Percentiles rank a stretch among this genome's conserved stretches.
These are phyloP conservation scores for Cyaniris semiargus DNA, from an alignment of 2,888 invertebrate species.

Conservation along the genomic window DNA sequence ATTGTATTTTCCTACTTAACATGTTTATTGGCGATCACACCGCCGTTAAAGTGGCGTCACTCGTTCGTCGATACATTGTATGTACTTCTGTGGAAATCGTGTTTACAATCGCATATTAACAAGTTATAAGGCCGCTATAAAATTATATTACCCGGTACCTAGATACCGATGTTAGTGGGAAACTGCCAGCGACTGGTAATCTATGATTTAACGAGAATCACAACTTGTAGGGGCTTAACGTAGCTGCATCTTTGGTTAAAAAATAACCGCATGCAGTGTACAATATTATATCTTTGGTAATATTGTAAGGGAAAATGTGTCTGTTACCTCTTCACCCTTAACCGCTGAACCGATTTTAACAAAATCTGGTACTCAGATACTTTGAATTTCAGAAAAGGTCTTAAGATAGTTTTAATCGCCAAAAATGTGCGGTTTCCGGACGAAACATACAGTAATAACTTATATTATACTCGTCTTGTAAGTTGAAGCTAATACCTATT, in stretches of 20 bases:
- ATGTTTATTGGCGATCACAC: slow-evolving; percentile 17
- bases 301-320: too few species aligned
- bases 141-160: neutral
- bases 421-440: too few species aligned
- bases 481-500: too few species aligned
- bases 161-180: neutral
- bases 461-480: too few species aligned
- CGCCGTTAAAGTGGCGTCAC: slow-evolving; percentile 15
- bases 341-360: too few species aligned
- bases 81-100: slow-evolving; percentile 11
- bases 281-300: too few species aligned
- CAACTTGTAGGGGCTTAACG: neutral
- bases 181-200: neutral
- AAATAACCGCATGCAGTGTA: neutral
- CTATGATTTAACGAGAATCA: neutral
- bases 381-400: too few species aligned
- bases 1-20: slow-evolving; percentile 25
- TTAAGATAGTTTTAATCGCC: too few species aligned
- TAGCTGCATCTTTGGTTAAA: neutral
- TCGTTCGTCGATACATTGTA: neutral
- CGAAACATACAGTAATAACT: too few species aligned
- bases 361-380: too few species aligned
- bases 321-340: too few species aligned
- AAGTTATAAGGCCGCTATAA: slow-evolving; percentile 6
- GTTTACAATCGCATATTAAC: slow-evolving; percentile 1